phyloP scores from a whole-genome alignment of 2,797 vertebrate genomes.

The Cyprinella venusta region DNA sequence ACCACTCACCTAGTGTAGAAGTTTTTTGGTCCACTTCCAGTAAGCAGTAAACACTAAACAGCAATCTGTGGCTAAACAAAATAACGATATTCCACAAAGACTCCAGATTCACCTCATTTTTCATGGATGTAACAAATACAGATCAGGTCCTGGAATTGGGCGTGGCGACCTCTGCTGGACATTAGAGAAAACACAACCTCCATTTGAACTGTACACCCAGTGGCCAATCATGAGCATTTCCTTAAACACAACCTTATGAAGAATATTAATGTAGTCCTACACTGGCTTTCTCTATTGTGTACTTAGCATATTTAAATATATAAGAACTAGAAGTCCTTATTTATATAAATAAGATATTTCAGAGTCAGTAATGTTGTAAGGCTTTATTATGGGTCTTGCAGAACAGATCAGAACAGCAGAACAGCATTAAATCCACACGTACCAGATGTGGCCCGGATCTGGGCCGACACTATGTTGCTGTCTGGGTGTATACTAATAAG shows the following conservation, averaged over 20 bases:
- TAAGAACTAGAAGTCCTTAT: background rate
- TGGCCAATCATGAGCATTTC: constrained; percentile 8
- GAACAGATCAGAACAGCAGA: no score
- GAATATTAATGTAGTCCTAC: background rate
- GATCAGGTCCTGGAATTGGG: background rate
- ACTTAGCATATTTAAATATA: background rate
- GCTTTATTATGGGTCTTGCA: no score
- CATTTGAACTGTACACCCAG: background rate
- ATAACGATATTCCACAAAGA: background rate
- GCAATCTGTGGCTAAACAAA: background rate
- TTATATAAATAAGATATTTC: background rate
- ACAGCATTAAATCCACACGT: no score
- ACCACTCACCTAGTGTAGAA: no score
- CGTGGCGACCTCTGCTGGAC: constrained; percentile 47
- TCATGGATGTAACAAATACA: background rate
- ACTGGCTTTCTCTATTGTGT: background rate
- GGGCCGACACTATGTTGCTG: no score
- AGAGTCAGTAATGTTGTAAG: background rate
- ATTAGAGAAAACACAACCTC: background rate
- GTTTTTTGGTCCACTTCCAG: no score
- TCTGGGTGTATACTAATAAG: background rate
- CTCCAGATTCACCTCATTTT: background rate
- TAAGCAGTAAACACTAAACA: background rate
- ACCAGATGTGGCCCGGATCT: no score
- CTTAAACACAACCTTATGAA: background rate